Percentiles rank a stretch among this genome's conserved stretches.
phyloP scores from a whole-genome alignment of 92 coral and sea anemone species.

The Umimayanthus chanpuru region DNA sequence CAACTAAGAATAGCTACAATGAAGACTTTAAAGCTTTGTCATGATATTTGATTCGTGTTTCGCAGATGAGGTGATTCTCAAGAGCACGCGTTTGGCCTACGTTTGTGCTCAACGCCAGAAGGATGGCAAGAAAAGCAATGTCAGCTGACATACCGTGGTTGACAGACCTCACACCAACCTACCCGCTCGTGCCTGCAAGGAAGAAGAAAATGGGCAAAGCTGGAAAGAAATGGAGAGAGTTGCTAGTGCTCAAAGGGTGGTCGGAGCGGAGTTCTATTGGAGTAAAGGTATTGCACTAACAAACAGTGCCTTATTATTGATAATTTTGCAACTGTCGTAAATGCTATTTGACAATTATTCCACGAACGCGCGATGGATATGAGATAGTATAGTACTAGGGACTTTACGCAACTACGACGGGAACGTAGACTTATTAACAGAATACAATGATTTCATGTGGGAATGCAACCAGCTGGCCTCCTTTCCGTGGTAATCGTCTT shows the following conservation, averaged over 20 bases:
- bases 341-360: neutral
- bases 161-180: conserved; percentile 1
- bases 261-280: neutral
- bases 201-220: neutral
- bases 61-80: conserved; percentile 4
- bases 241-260: conserved; percentile 13
- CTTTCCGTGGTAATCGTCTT: no score
- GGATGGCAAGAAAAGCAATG: neutral
- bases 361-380: no score
- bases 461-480: no score
- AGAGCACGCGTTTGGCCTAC: neutral
- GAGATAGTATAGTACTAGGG: no score
- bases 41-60: neutral
- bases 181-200: neutral
- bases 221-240: neutral
- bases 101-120: neutral
- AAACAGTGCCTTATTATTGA: neutral
- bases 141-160: neutral
- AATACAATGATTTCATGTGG: no score
- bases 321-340: neutral
- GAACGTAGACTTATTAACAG: no score
- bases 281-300: conserved; percentile 1
- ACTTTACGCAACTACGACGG: no score
- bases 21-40: neutral
- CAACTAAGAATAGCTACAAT: no score